A percentile compares a stretch with the other conserved stretches of the same genome.
Conservation (phyloP, 2,113 vertebrate species). For the Hipposideros armiger region DNA sequence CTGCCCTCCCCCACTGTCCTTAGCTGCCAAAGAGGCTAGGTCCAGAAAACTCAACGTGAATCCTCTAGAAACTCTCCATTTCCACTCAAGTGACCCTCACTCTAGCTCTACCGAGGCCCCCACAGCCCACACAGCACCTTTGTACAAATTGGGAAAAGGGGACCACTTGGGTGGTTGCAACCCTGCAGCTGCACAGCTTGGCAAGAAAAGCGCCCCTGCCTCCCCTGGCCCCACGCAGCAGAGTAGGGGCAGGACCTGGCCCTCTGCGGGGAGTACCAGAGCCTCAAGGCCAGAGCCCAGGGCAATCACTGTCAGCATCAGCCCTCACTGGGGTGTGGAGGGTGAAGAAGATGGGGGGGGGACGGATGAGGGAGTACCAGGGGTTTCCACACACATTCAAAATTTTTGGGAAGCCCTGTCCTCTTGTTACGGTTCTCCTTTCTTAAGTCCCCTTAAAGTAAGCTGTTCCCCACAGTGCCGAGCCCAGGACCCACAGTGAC, state of each 20-base stretch:
- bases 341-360: background rate
- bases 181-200: too few species aligned
- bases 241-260: background rate
- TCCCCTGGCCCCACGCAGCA: background rate
- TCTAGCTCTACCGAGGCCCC: background rate
- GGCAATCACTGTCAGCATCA: background rate
- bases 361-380: background rate
- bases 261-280: background rate
- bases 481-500: background rate
- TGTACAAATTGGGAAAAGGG: background rate
- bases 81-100: background rate
- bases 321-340: accelerated
- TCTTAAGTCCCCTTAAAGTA: background rate
- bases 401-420: background rate
- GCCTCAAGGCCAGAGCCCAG: background rate
- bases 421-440: background rate
- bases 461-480: background rate
- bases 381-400: background rate
- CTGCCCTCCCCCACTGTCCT: background rate
- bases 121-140: background rate
- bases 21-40: background rate
- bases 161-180: accelerated
- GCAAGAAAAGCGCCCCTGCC: background rate
- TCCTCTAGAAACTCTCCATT: background rate
- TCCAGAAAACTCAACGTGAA: background rate